Evolutionary conservation across 2,888 invertebrate genomes (phyloP).

Genomic region (Bellardia pandia): DNA sequence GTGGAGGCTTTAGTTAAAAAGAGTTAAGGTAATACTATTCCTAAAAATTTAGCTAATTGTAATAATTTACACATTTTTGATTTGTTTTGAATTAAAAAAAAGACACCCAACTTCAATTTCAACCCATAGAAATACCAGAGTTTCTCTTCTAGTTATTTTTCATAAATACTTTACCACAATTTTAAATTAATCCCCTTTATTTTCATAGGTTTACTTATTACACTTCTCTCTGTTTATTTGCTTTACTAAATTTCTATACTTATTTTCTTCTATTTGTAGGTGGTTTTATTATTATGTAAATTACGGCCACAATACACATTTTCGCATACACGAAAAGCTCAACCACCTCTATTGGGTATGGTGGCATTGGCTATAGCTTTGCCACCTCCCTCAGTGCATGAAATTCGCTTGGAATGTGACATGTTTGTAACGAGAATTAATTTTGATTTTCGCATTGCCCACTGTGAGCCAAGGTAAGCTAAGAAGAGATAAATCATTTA

Average conservation of each 20-base stretch:
- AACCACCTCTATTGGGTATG: constrained; percentile 95
- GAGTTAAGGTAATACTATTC: too few relatives aligned
- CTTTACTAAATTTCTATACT: constrained; percentile 48
- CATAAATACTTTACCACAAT: too few relatives aligned
- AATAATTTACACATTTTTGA: too few relatives aligned
- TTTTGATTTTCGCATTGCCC: constrained; percentile 98
- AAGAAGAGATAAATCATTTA: background rate
- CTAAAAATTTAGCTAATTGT: too few relatives aligned
- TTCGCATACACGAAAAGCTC: constrained; percentile 94
- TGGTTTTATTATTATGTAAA: constrained; percentile 95
- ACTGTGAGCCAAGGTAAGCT: constrained; percentile 95
- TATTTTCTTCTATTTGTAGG: constrained; percentile 86
- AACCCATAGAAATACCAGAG: too few relatives aligned
- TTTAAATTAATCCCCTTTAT: background rate
- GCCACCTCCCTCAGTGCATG: constrained; percentile 98
- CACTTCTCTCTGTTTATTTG: background rate
- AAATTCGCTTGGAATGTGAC: constrained; percentile 96
- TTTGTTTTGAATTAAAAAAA: too few relatives aligned
- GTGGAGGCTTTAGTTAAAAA: too few relatives aligned
- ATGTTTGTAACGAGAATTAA: constrained; percentile 98
- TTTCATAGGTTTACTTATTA: background rate
- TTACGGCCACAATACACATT: constrained; percentile 97
- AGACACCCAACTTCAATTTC: too few relatives aligned
- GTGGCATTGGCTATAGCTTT: constrained; percentile 97
- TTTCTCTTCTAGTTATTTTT: too few relatives aligned